Percentiles rank a stretch among this genome's conserved stretches.
Conservation (phyloP, 2,797 vertebrate genomes). For the Brotula barbata region DNA sequence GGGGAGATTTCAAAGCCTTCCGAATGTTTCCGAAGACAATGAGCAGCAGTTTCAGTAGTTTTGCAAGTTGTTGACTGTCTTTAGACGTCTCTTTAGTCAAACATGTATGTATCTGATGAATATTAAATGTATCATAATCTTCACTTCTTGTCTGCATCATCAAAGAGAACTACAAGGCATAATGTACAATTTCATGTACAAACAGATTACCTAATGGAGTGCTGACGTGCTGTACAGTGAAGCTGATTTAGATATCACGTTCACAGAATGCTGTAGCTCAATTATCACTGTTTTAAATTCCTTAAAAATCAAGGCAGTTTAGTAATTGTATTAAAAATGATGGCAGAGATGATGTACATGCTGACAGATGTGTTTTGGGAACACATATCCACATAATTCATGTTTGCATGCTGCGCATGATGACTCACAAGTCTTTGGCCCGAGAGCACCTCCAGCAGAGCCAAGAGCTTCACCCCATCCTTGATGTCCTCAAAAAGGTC, state of each 20-base stretch:
- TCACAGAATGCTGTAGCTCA: not conserved
- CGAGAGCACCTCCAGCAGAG: conserved; percentile 94
- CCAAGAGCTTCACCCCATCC: conserved; percentile 93
- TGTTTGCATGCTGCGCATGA: not conserved
- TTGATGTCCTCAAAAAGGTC: conserved; percentile 99
- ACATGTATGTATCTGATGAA: not conserved
- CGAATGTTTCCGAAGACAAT: not conserved
- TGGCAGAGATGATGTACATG: not conserved
- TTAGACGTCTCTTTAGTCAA: not conserved
- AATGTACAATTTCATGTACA: not conserved
- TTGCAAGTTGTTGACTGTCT: not conserved
- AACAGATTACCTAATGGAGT: not conserved
- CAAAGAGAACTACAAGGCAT: not conserved
- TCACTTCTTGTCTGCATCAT: not conserved
- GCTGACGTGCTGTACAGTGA: not conserved
- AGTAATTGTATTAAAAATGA: not conserved
- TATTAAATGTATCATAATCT: not conserved
- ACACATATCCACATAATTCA: not conserved
- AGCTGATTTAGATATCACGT: not conserved
- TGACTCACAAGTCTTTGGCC: conserved; percentile 93
- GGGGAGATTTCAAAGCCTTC: not conserved
- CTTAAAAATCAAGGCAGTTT: not conserved
- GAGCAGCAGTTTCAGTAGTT: not conserved
- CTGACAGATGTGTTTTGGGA: not conserved
- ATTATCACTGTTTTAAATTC: too few species aligned